Conservation (phyloP, 2,113 vertebrate genomes). For the Lanius ludovicianus region DNA sequence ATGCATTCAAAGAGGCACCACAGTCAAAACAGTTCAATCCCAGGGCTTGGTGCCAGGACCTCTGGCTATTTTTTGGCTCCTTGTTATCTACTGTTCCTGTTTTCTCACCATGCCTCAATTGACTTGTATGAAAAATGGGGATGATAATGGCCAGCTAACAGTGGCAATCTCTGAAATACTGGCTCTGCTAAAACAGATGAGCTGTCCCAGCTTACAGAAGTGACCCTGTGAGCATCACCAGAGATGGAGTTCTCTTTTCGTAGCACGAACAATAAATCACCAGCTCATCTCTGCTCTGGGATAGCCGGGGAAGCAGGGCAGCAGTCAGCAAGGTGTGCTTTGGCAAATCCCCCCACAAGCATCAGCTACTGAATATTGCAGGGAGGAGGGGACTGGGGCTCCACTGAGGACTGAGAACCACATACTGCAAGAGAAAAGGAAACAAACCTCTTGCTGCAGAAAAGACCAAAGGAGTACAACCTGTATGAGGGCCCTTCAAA, state of each 20-base stretch:
- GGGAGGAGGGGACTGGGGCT: not conserved
- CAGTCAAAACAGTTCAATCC: not conserved
- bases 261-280: not conserved
- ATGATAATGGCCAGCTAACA: not conserved
- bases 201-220: constrained; percentile 7
- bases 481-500: fast-evolving
- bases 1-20: not conserved
- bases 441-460: not conserved
- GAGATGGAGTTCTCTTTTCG: not conserved
- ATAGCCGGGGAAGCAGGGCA: not conserved
- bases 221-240: not conserved
- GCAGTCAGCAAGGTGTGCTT: not conserved
- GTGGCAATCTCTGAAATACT: constrained; percentile 8
- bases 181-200: constrained; percentile 14
- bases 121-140: not conserved
- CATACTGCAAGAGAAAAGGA: not conserved
- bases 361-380: not conserved
- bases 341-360: not conserved
- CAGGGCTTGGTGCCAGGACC: not conserved
- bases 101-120: not conserved
- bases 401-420: not conserved
- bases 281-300: not conserved
- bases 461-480: not conserved
- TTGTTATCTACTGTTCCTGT: not conserved
- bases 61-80: not conserved